A percentile compares a stretch with the other conserved stretches of the same genome.
Evolutionary conservation across 2,797 vertebrate genomes (phyloP).

Genomic region (Sphenopsis melanotis): DNA sequence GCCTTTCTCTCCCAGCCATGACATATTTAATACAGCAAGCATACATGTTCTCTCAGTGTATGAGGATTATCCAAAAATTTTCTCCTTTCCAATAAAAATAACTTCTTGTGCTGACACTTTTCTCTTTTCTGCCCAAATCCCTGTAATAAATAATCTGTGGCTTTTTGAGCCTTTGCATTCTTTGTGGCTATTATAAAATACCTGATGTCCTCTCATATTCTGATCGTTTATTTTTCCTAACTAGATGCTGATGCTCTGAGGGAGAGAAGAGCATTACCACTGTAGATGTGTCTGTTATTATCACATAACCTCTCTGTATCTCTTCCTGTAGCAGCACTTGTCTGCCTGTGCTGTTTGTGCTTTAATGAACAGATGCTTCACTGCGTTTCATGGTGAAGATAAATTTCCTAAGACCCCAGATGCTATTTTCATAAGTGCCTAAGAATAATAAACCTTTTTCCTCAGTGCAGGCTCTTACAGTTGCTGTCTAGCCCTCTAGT

Average conservation of each 20-base stretch:
- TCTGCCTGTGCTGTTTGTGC: not conserved
- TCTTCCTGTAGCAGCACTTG: conserved; percentile 9
- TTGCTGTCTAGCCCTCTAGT: conserved; percentile 6
- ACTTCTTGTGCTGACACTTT: not conserved
- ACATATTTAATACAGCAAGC: not conserved
- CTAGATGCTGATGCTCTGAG: not conserved
- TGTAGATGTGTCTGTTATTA: not conserved
- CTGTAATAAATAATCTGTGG: not conserved
- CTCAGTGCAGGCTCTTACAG: not conserved
- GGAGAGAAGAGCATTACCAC: not conserved
- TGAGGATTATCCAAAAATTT: not conserved
- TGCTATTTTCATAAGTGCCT: conserved; percentile 15
- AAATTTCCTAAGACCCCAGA: conserved; percentile 23
- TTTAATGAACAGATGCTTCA: conserved; percentile 35
- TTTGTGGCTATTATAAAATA: not conserved
- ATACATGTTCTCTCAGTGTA: not conserved
- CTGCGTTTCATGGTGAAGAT: not conserved
- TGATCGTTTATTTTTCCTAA: not conserved
- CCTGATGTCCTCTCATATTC: not conserved
- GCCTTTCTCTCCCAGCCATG: not conserved
- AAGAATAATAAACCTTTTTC: conserved; percentile 34
- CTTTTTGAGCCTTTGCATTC: not conserved
- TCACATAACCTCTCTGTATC: not conserved
- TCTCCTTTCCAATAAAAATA: not conserved
- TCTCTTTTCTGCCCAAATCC: not conserved